Evolutionary conservation across 2,797 vertebrate genomes (phyloP).

Genomic region (Cyclopterus lumpus): DNA sequence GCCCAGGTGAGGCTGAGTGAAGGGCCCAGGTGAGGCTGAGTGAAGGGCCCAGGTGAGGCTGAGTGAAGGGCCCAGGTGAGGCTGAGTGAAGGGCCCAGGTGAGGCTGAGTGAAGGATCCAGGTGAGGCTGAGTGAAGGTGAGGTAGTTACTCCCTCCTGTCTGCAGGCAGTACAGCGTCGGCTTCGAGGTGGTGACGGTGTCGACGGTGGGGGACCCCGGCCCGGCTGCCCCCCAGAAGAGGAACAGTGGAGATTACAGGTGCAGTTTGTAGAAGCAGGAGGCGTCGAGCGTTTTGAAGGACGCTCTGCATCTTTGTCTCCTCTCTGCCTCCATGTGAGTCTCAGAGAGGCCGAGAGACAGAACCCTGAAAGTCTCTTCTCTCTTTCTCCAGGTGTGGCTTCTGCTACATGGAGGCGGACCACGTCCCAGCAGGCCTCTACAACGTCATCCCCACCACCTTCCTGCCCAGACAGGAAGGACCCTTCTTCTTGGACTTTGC

Average conservation of each 20-base stretch:
- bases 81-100: too few species aligned
- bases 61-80: too few species aligned
- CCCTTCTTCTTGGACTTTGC: slow-evolving; percentile 97
- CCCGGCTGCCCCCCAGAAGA: slow-evolving; percentile 87
- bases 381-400: slow-evolving; percentile 90
- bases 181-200: slow-evolving; percentile 92
- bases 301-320: too few species aligned
- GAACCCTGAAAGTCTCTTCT: not conserved
- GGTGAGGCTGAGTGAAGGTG: too few species aligned
- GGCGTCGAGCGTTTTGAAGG: too few species aligned
- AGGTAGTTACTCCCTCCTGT: not conserved
- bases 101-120: slow-evolving; percentile 90
- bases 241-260: slow-evolving; percentile 96
- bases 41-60: slow-evolving; percentile 93
- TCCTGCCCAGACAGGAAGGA: slow-evolving; percentile 96
- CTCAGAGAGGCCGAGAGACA: too few species aligned
- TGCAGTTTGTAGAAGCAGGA: slow-evolving; percentile 44
- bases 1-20: slow-evolving; percentile 93
- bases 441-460: slow-evolving; percentile 96
- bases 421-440: slow-evolving; percentile 90
- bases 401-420: slow-evolving; percentile 95
- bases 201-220: slow-evolving; percentile 88
- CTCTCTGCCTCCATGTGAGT: too few species aligned
- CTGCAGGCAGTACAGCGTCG: slow-evolving; percentile 95
- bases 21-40: slow-evolving; percentile 93